phyloP scores from a whole-genome alignment of 2,797 vertebrate genomes.

The Platyrinchus mystaceus region DNA sequence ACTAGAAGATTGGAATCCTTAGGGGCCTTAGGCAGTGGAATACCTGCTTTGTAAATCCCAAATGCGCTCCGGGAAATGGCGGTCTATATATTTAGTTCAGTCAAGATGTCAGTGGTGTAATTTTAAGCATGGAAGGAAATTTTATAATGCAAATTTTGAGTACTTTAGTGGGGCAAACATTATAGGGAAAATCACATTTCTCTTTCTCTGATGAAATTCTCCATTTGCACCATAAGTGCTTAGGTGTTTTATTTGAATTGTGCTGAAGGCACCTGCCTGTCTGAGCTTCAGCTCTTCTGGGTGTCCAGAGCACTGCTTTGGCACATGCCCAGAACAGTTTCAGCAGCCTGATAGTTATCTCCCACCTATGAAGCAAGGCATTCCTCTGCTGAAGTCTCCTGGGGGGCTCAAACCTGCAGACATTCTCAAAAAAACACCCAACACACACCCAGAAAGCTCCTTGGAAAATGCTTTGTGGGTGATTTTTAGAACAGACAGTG shows the following conservation, averaged over 20 bases:
- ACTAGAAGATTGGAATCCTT: not conserved
- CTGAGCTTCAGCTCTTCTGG: conserved; percentile 53
- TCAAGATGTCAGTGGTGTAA: not conserved
- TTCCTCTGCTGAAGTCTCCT: conserved; percentile 30
- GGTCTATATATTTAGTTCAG: not conserved
- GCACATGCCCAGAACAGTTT: conserved; percentile 50
- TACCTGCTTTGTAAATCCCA: not conserved
- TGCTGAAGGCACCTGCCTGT: conserved; percentile 55
- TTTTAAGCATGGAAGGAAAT: not conserved
- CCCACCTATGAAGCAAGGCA: conserved; percentile 43
- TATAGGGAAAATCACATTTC: conserved; percentile 1
- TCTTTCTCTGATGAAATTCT: conserved; percentile 22
- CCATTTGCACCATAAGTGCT: not conserved
- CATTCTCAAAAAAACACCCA: conserved; percentile 9
- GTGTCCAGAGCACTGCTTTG: conserved; percentile 49
- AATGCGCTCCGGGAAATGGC: not conserved
- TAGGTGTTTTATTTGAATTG: conserved; percentile 10
- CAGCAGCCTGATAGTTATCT: conserved; percentile 61
- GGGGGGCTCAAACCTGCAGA: conserved; percentile 35
- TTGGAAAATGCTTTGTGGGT: conserved; percentile 23
- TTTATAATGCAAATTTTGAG: not conserved
- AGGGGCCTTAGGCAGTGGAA: not conserved
- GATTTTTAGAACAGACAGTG: conserved; percentile 21
- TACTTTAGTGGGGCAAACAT: not conserved
- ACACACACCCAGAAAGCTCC: conserved; percentile 10